A percentile compares a stretch with the other conserved stretches of the same genome.
These are phyloP conservation scores for Athalia rosae DNA, from an alignment of 2,888 invertebrate genomes.

Conservation along the genomic window DNA sequence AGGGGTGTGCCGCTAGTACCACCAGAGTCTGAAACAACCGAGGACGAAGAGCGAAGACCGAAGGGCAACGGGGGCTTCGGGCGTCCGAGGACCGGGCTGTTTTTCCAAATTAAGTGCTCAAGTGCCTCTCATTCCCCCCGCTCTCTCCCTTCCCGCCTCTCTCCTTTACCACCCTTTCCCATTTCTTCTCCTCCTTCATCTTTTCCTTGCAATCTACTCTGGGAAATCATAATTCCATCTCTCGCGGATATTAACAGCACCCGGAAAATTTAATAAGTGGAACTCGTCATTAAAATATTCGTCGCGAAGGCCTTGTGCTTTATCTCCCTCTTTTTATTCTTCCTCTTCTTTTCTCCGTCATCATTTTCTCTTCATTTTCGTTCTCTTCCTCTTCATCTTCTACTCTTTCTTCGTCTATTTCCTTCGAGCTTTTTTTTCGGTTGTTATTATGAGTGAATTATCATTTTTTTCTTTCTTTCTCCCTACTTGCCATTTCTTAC, in stretches of 20 bases:
- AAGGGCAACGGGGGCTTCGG: conserved; percentile 10
- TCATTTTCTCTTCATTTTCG: too few species aligned
- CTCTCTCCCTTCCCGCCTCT: background rate
- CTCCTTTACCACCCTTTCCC: background rate
- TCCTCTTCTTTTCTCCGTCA: background rate
- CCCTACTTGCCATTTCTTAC: too few species aligned
- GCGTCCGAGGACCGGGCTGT: conserved; percentile 31
- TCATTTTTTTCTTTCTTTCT: too few species aligned
- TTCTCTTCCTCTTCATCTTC: too few species aligned
- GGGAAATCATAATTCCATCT: conserved; percentile 25
- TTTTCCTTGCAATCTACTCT: conserved; percentile 18
- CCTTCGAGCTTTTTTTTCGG: too few species aligned
- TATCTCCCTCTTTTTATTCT: background rate
- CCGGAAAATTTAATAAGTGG: conserved; percentile 25
- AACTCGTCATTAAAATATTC: conserved; percentile 27
- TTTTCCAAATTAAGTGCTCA: conserved; percentile 31
- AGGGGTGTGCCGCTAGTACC: background rate
- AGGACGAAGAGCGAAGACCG: conserved; percentile 6
- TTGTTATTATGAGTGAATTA: too few species aligned
- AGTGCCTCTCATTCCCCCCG: conserved; percentile 2
- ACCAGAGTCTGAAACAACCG: conserved; percentile 24
- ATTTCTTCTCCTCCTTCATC: background rate
- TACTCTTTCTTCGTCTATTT: too few species aligned
- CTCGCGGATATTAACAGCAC: conserved; percentile 19
- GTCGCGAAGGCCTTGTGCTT: background rate